Evolutionary conservation across 2,113 vertebrate species (phyloP).

Genomic region (Setophaga coronata): DNA sequence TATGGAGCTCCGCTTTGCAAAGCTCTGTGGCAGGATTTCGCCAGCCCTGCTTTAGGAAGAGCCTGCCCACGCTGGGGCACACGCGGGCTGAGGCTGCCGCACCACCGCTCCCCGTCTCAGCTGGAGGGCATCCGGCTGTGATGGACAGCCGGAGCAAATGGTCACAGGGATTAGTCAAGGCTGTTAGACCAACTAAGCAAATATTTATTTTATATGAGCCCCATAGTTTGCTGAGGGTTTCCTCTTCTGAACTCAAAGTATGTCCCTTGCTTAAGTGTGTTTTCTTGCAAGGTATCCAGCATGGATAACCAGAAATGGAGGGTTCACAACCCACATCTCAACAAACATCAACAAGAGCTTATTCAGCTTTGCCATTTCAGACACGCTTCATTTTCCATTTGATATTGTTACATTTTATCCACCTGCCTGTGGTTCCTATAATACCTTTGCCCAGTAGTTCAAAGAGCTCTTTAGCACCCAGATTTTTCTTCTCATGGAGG

Average conservation of each 20-base stretch:
- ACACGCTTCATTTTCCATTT: background rate
- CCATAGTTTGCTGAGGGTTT: background rate
- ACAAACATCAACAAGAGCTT: too few species aligned
- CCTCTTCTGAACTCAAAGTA: background rate
- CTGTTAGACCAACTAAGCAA: background rate
- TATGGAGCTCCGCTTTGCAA: fast-evolving
- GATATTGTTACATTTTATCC: background rate
- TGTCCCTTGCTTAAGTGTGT: background rate
- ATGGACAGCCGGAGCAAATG: background rate
- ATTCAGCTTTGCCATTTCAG: fast-evolving
- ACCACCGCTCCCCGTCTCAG: fast-evolving
- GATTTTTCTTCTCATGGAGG: background rate
- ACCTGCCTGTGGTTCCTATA: background rate
- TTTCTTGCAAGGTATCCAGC: background rate
- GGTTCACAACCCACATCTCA: background rate
- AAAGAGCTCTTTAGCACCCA: background rate
- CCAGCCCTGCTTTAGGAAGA: fast-evolving
- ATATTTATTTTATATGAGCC: background rate
- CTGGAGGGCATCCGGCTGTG: fast-evolving
- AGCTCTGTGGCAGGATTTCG: too few species aligned
- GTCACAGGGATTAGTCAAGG: background rate
- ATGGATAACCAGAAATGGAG: background rate
- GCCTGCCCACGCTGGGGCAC: background rate
- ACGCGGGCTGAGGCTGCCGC: fast-evolving
- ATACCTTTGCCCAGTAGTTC: background rate